Base-by-base conservation (phyloP, 2,888 invertebrate genomes). In the Chalcosyrphus nemorum region DNA sequence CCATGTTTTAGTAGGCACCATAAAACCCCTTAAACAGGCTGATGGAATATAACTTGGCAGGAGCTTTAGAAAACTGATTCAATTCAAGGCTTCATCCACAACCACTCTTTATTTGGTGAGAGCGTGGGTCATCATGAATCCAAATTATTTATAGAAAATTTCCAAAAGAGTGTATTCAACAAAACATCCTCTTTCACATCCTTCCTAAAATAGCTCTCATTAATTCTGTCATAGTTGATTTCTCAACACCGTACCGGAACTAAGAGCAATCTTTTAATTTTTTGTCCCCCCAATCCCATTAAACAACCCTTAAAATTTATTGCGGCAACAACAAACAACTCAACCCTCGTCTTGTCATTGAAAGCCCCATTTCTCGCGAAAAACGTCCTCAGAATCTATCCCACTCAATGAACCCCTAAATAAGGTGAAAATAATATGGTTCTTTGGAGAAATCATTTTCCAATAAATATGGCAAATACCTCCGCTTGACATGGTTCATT, bases 391-490 rank as follows among this genome's bases (percentile, higher is more conserved):
- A 1, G 21, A 4, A 21, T 13, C 11, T 17, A 24, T 19, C 29
- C 5, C 11, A 24, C 9, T 13, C 19, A 15, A 43, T 56, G 24
- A 56, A 41, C 27, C 47, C 65, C 29, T 38, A 50, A 75, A 56
- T 38, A 27, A 56, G 47, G 65, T 63, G 63, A 15, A 66, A 66
- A 54, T 63, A 74, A 63, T 63, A 54, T 17, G 29, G 24, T 52
- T 43, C 27, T 65, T 32, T 65, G 1, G 24, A 47, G 56, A 75
- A 66, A 57, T 65, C 65, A 47, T 41, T 66, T 66, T 66, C 65
- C 75, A 75, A 66, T 65, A 65, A 66, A 75, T 65, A 65, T 38
- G 32, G 56, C 57, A 57, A 68, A 56, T 29, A 27, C 56, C 41
- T 41, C 17, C 19, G 15, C 70, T 9, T 13, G 56, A 43, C 24